phyloP scores from a whole-genome alignment of 2,888 invertebrate species.

The Hedya salicella region DNA sequence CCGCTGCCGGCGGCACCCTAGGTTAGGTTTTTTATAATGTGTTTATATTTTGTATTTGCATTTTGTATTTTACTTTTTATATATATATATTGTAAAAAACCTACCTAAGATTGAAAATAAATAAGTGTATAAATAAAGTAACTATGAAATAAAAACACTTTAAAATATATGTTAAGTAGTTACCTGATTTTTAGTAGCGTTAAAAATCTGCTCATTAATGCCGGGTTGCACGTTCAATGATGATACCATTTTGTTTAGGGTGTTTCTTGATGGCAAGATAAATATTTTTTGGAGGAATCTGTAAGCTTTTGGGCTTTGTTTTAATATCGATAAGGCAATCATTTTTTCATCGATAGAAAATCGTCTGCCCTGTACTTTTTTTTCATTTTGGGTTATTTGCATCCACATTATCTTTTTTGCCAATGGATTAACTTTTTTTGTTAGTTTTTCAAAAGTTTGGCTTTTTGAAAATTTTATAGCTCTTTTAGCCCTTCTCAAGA shows the following conservation, averaged over 20 bases:
- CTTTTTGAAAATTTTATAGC: neutral
- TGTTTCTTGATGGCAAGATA: slow-evolving; percentile 11
- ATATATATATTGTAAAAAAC: too few species aligned
- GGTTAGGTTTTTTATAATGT: too few species aligned
- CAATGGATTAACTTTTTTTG: slow-evolving; percentile 27
- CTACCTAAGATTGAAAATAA: too few species aligned
- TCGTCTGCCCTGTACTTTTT: slow-evolving; percentile 23
- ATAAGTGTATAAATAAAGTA: too few species aligned
- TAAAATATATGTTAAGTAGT: neutral
- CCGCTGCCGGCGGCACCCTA: too few species aligned
- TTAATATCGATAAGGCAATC: slow-evolving; percentile 26
- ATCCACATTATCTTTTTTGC: slow-evolving; percentile 29
- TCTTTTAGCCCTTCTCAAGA: slow-evolving; percentile 3
- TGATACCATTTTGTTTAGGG: neutral
- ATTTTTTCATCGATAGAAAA: slow-evolving; percentile 35
- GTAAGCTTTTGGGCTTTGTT: slow-evolving; percentile 30
- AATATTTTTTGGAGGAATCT: slow-evolving; percentile 26
- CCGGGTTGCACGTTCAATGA: neutral
- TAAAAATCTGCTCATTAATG: slow-evolving; percentile 9
- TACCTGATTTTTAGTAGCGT: slow-evolving; percentile 9
- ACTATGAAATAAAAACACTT: too few species aligned
- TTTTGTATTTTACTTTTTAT: too few species aligned
- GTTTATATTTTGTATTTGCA: too few species aligned
- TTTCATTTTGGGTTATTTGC: slow-evolving; percentile 27
- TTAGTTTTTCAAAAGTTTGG: slow-evolving; percentile 16